Evolutionary conservation across 2,113 vertebrate species (phyloP), one percentile per base, ranked within the genome.

Genomic region (Leptobrachium ailaonicum): DNA sequence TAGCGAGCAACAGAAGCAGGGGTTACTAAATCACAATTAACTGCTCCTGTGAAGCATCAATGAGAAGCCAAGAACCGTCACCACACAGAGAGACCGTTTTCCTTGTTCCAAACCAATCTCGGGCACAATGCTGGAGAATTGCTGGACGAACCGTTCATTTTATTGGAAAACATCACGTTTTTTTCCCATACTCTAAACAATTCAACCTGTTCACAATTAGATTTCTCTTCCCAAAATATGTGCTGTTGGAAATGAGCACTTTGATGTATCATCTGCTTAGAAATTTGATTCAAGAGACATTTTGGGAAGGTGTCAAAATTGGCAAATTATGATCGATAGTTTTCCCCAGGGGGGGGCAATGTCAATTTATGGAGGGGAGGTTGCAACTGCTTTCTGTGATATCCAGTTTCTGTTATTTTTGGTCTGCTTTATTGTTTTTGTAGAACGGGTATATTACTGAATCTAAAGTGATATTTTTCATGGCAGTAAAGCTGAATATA

Each of bases 1-100:
- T 58, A 68, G 71, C 64, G 63, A 62, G 50, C 71, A 74, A 74
- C 78, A 68, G 71, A 80, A 71, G 78, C 50, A 68, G 78, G 66
- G 71, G 78, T 74, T 74, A 74, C 71, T 80, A 80, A 80, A 80
- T 80, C 78, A 80, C 66, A 80, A 80, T 80, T 74, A 80, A 67
- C 72, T 74, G 71, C 71, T 74, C 56, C 71, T 67, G 73, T 60
- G 73, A 80, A 74, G 60, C 64, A 60, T 80, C 78, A 74, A 5
- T 42, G n/a, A 67, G 12, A 79, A 74, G 54, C 76, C 71, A 80
- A 80, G 63, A 67, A 41, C 50, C 14, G 41, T 47, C 78, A 44
- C 53, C 71, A 60, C 53, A 41, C 13, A 8, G 13, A 11, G 13
- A 11, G 56, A 12, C 56, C 3, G 13, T 60, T 60, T 14, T 60